Base-by-base conservation (phyloP, 1,140 invertebrate genomes). In the Conus ventricosus region DNA sequence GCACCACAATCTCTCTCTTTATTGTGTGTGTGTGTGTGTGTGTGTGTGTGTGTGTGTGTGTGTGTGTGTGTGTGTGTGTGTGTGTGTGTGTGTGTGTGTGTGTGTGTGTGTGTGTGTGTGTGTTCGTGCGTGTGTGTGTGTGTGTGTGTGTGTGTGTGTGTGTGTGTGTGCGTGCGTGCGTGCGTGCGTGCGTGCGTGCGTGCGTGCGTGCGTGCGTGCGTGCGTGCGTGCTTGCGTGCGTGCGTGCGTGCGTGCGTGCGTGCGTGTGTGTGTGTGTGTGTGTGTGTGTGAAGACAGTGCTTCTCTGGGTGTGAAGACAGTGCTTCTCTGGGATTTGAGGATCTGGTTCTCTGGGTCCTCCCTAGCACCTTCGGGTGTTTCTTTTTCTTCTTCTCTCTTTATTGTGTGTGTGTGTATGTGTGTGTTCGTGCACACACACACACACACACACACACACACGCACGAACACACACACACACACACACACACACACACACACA, bases 191-290 rank as follows among this genome's bases (percentile, higher is more conserved):
- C 55, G 81, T 54, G 51, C 5, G 53, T 10, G 81, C 13, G 53
- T 83, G 81, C 55, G 53, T 83, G 81, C 39, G 23, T 23, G 23
- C 25, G 81, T 55, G 53, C 55, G 81, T 55, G 81, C 15, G 81
- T 55, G 53, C 5, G 20, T 54, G 81, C 7, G 51, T 54, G 39
- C 55, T 15, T 54, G 53, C 6, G 53, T 83, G 39, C 55, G 10
- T 13, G 10, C n/a, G 53, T 54, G 81, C 8, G 39, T 83, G 39
- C 3, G 53, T 55, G 5, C 17, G 53, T 55, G 81, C 20, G 81
- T 55, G 53, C 55, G 76, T 78, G 76, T 78, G 76, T 78, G 76
- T 78, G 76, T 39, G 76, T 78, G 76, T 78, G 76, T 39, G 76
- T 78, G 15, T 78, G 76, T 78, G 76, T 39, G 76, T 39, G 76